These are phyloP conservation scores for Podarcis raffonei DNA, from an alignment of 2,113 vertebrate genomes.

Conservation along the genomic window DNA sequence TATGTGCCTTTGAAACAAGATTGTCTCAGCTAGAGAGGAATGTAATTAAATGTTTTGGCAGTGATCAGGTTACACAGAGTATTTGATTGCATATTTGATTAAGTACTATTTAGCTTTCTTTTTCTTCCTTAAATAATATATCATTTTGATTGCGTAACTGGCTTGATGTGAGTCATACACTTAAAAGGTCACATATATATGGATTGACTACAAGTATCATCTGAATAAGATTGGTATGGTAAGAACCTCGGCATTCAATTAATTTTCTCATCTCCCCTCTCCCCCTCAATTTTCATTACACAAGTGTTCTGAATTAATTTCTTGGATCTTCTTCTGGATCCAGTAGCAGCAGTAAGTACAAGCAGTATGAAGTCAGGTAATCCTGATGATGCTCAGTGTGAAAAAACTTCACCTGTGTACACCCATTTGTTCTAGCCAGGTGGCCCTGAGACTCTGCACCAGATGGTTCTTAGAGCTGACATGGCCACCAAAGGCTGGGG, in stretches of 20 bases:
- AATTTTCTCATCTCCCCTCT: constrained; percentile 16
- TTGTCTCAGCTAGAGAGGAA: constrained; percentile 62
- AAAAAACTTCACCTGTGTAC: background rate
- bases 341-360: background rate
- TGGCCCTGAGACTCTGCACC: background rate
- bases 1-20: constrained; percentile 70
- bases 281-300: background rate
- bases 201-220: constrained; percentile 59
- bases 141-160: constrained; percentile 70
- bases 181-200: constrained; percentile 53
- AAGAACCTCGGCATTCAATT: constrained; percentile 29
- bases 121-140: constrained; percentile 72
- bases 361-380: constrained; percentile 13
- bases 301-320: constrained; percentile 20
- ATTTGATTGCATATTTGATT: constrained; percentile 79
- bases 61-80: constrained; percentile 69
- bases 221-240: constrained; percentile 15
- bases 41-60: constrained; percentile 69
- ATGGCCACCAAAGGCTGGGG: background rate
- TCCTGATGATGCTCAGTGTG: background rate
- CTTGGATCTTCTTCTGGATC: constrained; percentile 1
- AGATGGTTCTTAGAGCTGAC: background rate
- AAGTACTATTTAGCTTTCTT: constrained; percentile 74
- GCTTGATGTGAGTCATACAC: constrained; percentile 63
- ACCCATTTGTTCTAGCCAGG: background rate